phyloP scores from a whole-genome alignment of 2,113 vertebrate species.

The Entomyzon cyanotis region DNA sequence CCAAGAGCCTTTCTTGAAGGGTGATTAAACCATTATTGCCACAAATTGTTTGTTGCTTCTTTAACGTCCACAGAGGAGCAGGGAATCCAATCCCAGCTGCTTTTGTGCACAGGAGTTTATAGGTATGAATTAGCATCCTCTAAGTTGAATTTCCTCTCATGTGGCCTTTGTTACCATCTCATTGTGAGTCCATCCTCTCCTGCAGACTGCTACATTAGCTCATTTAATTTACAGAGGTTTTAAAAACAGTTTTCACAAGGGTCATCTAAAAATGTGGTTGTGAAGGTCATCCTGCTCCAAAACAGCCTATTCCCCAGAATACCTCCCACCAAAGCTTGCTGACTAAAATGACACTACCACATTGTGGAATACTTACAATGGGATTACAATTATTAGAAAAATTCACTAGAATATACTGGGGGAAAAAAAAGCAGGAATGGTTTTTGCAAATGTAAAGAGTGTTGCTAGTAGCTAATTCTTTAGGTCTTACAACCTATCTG shows the following conservation, averaged over 20 bases:
- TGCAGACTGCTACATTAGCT: neutral
- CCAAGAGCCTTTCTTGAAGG: neutral
- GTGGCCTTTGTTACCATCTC: neutral
- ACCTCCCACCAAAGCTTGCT: neutral
- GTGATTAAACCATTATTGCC: neutral
- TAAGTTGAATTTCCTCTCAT: neutral
- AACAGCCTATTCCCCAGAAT: neutral
- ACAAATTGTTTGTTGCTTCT: neutral
- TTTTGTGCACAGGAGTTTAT: neutral
- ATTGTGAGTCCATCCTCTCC: neutral
- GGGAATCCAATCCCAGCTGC: neutral
- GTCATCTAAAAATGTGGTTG: neutral
- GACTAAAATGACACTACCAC: neutral
- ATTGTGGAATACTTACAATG: neutral
- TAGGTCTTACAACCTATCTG: neutral
- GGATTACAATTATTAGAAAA: neutral
- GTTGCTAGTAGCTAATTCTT: neutral
- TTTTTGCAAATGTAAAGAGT: neutral
- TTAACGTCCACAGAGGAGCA: neutral
- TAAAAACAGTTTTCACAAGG: neutral
- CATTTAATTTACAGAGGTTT: neutral
- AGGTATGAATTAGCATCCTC: neutral
- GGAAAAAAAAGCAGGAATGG: neutral
- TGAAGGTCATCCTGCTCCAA: neutral
- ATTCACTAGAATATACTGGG: neutral